A percentile compares a stretch with the other conserved stretches of the same genome.
phyloP scores from a whole-genome alignment of 2,797 vertebrate genomes.

The Gymnodraco acuticeps region DNA sequence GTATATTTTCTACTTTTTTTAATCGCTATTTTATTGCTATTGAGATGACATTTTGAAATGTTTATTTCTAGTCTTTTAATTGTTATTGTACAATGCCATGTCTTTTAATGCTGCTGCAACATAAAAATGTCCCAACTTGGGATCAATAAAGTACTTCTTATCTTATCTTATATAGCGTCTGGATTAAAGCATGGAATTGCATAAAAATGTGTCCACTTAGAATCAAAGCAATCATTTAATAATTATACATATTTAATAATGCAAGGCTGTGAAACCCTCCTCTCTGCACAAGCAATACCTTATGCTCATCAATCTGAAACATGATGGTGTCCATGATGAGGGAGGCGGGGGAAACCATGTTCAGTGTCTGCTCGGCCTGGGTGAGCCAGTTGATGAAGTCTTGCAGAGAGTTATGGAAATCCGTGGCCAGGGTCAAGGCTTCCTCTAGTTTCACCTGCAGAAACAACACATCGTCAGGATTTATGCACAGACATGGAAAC shows the following conservation, averaged over 20 bases:
- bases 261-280: background rate
- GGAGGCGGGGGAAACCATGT: conserved; percentile 93
- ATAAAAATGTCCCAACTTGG: no score
- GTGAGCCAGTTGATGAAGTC: conserved; percentile 99
- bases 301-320: conserved; percentile 99
- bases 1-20: background rate
- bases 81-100: no score
- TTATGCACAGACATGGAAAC: background rate
- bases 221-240: conserved; percentile 1
- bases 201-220: background rate
- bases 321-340: conserved; percentile 97
- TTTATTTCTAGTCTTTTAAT: no score
- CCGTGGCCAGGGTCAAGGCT: conserved; percentile 91
- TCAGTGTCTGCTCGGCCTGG: conserved; percentile 96
- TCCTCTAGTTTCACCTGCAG: conserved; percentile 95
- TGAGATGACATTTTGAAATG: no score
- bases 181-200: conserved; percentile 6
- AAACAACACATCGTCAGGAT: conserved; percentile 30
- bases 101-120: no score
- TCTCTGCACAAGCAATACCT: conserved; percentile 82
- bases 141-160: no score
- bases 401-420: conserved; percentile 97
- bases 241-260: background rate
- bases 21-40: no score
- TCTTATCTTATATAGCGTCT: background rate